A percentile compares a stretch with the other conserved stretches of the same genome.
Conservation (phyloP, 2,797 vertebrate genomes). For the Propithecus deckenii region DNA sequence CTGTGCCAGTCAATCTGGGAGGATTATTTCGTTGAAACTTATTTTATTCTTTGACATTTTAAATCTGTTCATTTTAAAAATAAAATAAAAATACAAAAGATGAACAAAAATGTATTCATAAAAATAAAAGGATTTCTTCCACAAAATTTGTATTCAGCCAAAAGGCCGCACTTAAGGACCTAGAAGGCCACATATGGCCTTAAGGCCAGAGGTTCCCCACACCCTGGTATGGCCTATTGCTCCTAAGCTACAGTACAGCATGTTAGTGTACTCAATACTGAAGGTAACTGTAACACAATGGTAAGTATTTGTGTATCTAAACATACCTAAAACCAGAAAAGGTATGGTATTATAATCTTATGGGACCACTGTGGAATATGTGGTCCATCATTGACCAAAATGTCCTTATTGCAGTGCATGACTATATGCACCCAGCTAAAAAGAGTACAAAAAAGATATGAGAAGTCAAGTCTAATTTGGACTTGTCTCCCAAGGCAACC, state of each 20-base stretch:
- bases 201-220: background rate
- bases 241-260: background rate
- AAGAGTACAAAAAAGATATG: background rate
- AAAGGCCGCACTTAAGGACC: background rate
- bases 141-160: background rate
- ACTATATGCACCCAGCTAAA: background rate
- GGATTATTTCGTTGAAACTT: background rate
- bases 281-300: background rate
- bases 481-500: background rate
- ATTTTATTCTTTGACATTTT: background rate
- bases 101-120: background rate
- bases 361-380: background rate
- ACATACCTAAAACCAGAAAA: background rate
- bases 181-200: background rate
- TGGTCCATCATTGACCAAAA: background rate
- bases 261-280: background rate
- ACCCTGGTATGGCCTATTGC: background rate
- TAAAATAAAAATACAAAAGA: background rate
- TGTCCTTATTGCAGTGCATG: background rate
- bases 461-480: background rate
- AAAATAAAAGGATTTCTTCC: background rate
- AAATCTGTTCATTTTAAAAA: background rate
- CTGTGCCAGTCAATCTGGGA: background rate
- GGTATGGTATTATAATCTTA: background rate
- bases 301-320: background rate